A percentile compares a stretch with the other conserved stretches of the same genome.
These are phyloP conservation scores for Glyptemys insculpta DNA, from an alignment of 2,797 vertebrate species.

Conservation along the genomic window DNA sequence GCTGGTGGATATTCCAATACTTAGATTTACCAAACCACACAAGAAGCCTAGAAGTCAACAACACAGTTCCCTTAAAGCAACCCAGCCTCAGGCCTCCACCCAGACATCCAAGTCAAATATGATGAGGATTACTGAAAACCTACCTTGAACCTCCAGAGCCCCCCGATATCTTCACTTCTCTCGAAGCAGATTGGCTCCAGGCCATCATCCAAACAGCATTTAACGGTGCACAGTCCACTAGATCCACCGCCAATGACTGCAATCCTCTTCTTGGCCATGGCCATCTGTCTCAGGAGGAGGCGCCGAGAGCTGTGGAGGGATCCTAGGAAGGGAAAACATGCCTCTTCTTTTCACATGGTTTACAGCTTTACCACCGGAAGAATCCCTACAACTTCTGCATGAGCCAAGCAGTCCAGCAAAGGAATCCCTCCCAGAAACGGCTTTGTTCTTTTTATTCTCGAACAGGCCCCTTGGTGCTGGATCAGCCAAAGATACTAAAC, in stretches of 20 bases:
- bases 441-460: background rate
- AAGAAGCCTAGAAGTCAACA: no score
- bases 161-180: slow-evolving; percentile 88
- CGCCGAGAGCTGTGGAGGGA: no score
- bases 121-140: no score
- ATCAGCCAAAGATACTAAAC: background rate
- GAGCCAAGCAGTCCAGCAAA: background rate
- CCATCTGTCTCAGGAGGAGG: background rate
- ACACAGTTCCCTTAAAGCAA: no score
- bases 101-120: no score
- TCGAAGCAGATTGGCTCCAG: slow-evolving; percentile 91
- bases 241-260: slow-evolving; percentile 86
- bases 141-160: slow-evolving; percentile 93
- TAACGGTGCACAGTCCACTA: slow-evolving; percentile 87
- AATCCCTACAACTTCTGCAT: background rate
- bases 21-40: no score
- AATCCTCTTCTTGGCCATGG: slow-evolving; percentile 76
- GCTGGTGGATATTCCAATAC: no score
- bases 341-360: no score
- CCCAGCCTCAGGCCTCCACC: no score
- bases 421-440: background rate
- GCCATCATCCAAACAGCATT: slow-evolving; percentile 89
- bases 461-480: background rate
- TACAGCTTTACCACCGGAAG: background rate
- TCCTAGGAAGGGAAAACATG: background rate